These are phyloP conservation scores for Melieria picta DNA, from an alignment of 2,888 invertebrate species.

Conservation along the genomic window DNA sequence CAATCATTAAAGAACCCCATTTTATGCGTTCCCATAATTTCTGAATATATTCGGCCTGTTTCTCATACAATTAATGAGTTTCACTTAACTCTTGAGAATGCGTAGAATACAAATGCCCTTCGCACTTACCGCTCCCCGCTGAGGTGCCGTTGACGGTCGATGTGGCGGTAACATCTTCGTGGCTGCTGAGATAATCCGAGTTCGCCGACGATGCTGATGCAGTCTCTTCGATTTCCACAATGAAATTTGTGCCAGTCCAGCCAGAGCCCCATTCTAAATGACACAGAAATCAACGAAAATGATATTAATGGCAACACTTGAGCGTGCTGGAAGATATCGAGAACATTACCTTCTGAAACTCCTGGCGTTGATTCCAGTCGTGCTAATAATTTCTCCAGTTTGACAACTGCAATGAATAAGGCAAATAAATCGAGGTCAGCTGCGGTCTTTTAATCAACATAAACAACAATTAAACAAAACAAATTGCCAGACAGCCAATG, in stretches of 20 bases:
- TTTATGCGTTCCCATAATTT: too few species aligned
- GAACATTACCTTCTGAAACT: constrained; percentile 59
- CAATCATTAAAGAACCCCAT: too few species aligned
- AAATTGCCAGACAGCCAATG: too few species aligned
- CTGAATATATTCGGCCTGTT: too few species aligned
- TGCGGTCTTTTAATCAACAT: too few species aligned
- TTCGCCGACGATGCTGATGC: constrained; percentile 49
- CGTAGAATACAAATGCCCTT: background rate
- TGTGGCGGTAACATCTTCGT: constrained; percentile 47
- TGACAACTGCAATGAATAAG: constrained; percentile 52
- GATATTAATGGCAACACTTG: background rate
- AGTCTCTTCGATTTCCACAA: constrained; percentile 65
- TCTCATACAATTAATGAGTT: too few species aligned
- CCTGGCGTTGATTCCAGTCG: constrained; percentile 54
- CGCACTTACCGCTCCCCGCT: constrained; percentile 27
- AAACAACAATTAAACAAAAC: too few species aligned
- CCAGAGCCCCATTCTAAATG: constrained; percentile 65
- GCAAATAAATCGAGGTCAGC: background rate
- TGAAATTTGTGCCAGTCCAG: constrained; percentile 63
- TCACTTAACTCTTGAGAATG: too few species aligned
- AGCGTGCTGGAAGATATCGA: background rate
- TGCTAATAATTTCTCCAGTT: constrained; percentile 58
- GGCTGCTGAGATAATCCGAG: constrained; percentile 54
- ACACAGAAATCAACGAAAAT: background rate
- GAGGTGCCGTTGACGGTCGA: constrained; percentile 50